Conservation (phyloP, 2,797 vertebrate genomes). For the Rousettus madagascariensis region DNA sequence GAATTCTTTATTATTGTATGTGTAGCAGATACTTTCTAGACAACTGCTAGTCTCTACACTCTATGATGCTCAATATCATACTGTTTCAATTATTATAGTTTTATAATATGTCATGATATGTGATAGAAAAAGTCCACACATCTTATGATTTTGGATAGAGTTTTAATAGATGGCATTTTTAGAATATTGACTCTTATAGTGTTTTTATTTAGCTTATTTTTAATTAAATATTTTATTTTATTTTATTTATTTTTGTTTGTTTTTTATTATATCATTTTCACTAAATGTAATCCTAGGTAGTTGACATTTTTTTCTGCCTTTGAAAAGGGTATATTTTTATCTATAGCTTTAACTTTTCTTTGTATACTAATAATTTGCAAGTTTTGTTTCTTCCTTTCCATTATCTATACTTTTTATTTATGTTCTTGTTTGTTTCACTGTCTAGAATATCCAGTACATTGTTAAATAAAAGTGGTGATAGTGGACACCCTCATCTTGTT, state of each 20-base stretch:
- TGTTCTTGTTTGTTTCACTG: background rate
- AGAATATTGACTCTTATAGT: background rate
- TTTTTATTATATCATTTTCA: background rate
- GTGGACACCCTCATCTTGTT: background rate
- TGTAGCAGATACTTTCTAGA: background rate
- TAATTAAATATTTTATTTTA: background rate
- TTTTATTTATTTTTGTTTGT: background rate
- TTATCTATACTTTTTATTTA: background rate
- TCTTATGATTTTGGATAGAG: background rate
- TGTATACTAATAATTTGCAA: background rate
- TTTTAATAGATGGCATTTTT: background rate
- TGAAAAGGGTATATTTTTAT: background rate
- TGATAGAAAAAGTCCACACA: background rate
- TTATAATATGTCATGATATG: background rate
- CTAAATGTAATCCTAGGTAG: background rate
- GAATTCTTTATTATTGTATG: background rate
- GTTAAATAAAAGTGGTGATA: background rate
- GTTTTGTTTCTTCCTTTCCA: background rate
- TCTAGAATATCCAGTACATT: background rate
- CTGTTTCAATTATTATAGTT: background rate
- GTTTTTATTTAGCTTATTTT: background rate
- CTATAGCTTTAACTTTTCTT: background rate
- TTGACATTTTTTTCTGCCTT: background rate
- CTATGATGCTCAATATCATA: no score
- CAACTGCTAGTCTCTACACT: background rate